phyloP scores from a whole-genome alignment of 2,797 vertebrate genomes.

The Poecilia picta region DNA sequence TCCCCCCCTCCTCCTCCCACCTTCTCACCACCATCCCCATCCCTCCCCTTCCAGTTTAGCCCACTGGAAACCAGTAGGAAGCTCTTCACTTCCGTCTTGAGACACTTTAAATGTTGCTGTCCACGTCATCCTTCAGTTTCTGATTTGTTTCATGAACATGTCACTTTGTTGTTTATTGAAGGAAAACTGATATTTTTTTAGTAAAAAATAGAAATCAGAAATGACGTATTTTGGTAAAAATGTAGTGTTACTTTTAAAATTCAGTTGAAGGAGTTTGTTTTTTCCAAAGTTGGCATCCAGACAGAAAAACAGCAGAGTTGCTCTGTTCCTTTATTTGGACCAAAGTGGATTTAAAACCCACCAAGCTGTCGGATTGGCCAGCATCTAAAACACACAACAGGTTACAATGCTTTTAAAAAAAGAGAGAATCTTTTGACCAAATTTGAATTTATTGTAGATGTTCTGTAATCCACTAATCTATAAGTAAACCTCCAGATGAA shows the following conservation, averaged over 20 bases:
- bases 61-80: slow-evolving; percentile 28
- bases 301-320: background rate
- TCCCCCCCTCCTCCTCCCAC: slow-evolving; percentile 21
- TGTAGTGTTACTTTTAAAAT: background rate
- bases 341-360: slow-evolving; percentile 3
- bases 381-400: background rate
- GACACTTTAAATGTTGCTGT: slow-evolving; percentile 6
- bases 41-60: slow-evolving; percentile 38
- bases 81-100: slow-evolving; percentile 23
- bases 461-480: background rate
- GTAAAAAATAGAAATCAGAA: too few species aligned
- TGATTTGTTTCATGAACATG: background rate
- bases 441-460: background rate
- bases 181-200: slow-evolving; percentile 2
- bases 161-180: slow-evolving; percentile 1
- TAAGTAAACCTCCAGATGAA: background rate
- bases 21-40: slow-evolving; percentile 46
- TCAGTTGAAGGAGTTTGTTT: background rate
- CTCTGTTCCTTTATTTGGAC: background rate
- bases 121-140: background rate
- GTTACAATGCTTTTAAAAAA: background rate
- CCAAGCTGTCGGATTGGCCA: slow-evolving; percentile 1
- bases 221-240: too few species aligned
- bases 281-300: background rate
- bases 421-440: background rate